Evolutionary conservation across 2,797 vertebrate species (phyloP).

Genomic region (Tangara arthus): DNA sequence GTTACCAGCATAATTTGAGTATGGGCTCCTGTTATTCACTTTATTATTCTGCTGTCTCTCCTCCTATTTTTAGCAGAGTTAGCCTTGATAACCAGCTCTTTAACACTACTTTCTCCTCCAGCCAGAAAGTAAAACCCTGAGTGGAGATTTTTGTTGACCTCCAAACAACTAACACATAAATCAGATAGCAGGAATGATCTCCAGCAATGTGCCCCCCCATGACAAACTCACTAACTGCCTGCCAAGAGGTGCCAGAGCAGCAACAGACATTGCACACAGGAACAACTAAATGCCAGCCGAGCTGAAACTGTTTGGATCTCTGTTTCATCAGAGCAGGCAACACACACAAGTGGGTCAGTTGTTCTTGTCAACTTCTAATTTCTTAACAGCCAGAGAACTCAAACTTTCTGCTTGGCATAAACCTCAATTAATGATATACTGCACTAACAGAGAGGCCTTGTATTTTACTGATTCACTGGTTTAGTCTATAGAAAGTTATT

Average conservation of each 20-base stretch:
- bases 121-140: constrained; percentile 9
- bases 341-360: constrained; percentile 22
- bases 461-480: constrained; percentile 15
- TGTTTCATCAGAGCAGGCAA: background rate
- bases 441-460: constrained; percentile 36
- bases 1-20: constrained; percentile 20
- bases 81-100: background rate
- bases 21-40: constrained; percentile 12
- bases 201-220: background rate
- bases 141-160: constrained; percentile 22
- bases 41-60: constrained; percentile 11
- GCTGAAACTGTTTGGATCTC: background rate
- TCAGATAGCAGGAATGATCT: background rate
- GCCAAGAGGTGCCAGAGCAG: background rate
- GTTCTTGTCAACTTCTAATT: constrained; percentile 15
- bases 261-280: background rate
- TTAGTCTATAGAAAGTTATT: constrained; percentile 54
- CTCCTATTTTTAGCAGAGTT: constrained; percentile 49
- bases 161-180: constrained; percentile 5
- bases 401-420: constrained; percentile 21
- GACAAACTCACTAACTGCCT: background rate
- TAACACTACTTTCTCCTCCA: constrained; percentile 15
- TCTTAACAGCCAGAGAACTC: constrained; percentile 5
- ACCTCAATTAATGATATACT: background rate
- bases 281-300: background rate